Conservation (phyloP, 2,888 invertebrate species). For the Itoplectis maculator region DNA sequence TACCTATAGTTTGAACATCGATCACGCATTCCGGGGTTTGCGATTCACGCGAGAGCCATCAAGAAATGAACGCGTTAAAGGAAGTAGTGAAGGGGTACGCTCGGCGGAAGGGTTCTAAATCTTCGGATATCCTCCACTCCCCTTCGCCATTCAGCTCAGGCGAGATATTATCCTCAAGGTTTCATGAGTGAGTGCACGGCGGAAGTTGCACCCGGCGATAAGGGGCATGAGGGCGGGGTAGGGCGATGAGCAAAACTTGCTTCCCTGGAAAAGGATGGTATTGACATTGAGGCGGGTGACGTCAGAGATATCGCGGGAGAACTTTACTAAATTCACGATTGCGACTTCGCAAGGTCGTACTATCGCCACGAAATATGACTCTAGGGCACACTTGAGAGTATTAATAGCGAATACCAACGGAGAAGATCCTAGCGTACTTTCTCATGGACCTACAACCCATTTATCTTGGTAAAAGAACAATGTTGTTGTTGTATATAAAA, state of each 20-base stretch:
- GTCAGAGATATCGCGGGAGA: slow-evolving; percentile 27
- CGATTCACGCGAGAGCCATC: neutral
- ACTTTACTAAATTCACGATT: slow-evolving; percentile 49
- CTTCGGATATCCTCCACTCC: slow-evolving; percentile 32
- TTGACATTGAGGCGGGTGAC: slow-evolving; percentile 13
- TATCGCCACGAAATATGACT: slow-evolving; percentile 45
- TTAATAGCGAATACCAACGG: neutral
- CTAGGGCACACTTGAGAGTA: slow-evolving; percentile 11
- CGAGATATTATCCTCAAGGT: slow-evolving; percentile 42
- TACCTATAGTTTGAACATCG: neutral
- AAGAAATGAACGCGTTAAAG: slow-evolving; percentile 23
- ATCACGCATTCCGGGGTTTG: neutral
- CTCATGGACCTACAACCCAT: neutral
- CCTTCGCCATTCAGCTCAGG: slow-evolving; percentile 19
- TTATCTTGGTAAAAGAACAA: neutral
- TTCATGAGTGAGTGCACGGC: slow-evolving; percentile 14
- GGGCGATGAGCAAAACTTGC: slow-evolving; percentile 10
- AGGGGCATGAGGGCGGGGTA: neutral
- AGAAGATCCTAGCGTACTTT: neutral
- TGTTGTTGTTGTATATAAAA: no score
- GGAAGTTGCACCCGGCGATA: slow-evolving; percentile 33
- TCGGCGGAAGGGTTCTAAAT: slow-evolving; percentile 28
- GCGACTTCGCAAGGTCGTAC: slow-evolving; percentile 32
- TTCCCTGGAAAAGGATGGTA: neutral
- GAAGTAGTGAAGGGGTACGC: slow-evolving; percentile 5